These are phyloP conservation scores for Trematocara marginatum DNA, from an alignment of 2,113 vertebrate species.

Conservation along the genomic window DNA sequence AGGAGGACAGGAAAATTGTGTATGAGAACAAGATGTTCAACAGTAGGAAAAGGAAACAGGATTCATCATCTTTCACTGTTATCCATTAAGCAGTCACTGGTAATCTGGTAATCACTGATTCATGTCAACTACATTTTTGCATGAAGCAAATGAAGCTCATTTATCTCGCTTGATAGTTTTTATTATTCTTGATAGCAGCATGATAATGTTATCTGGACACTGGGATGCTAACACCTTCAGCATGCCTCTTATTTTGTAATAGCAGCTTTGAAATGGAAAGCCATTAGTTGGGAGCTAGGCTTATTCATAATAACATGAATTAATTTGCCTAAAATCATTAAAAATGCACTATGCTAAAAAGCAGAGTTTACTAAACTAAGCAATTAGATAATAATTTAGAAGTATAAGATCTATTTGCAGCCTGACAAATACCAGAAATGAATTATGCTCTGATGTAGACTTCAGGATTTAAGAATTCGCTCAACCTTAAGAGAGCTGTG, in stretches of 20 bases:
- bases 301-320: background rate
- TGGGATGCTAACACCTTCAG: background rate
- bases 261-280: background rate
- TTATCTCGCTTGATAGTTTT: background rate
- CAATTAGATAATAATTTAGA: background rate
- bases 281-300: background rate
- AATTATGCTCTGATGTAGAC: background rate
- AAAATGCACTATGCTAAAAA: background rate
- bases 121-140: background rate
- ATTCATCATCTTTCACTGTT: background rate
- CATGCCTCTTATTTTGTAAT: background rate
- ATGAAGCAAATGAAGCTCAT: background rate
- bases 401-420: background rate
- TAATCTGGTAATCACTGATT: background rate
- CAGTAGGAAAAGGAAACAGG: background rate
- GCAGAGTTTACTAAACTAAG: background rate
- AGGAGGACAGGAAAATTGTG: constrained; percentile 22
- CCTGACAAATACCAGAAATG: background rate
- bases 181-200: background rate
- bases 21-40: constrained; percentile 8
- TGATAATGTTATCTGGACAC: background rate
- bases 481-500: background rate
- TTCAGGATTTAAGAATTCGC: background rate
- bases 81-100: background rate
- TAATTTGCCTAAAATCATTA: background rate